Conservation (phyloP, 2,797 vertebrate genomes). For the Hydrolagus colliei region DNA sequence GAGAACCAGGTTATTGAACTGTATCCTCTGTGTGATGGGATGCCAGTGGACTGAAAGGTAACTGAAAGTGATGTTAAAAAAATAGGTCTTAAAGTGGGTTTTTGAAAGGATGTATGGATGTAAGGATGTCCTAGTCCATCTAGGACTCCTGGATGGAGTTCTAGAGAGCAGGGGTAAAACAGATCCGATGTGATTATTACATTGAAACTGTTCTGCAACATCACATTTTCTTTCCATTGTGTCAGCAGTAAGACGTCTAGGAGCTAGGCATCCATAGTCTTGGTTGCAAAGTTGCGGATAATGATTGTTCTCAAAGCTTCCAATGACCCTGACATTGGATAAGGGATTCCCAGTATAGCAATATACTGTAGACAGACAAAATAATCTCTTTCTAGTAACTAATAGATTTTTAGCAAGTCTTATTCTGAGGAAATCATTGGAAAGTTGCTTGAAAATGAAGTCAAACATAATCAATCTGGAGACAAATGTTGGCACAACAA, state of each 20-base stretch:
- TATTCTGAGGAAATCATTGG: slow-evolving; percentile 2
- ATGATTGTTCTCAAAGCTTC: slow-evolving; percentile 36
- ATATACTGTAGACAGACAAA: slow-evolving; percentile 36
- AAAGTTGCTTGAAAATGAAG: slow-evolving; percentile 29
- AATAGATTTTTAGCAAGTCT: slow-evolving; percentile 35
- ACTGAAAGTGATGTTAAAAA: no score
- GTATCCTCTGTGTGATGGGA: no score
- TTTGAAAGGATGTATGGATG: no score
- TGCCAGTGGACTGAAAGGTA: no score
- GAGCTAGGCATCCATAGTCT: background rate
- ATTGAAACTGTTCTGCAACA: no score
- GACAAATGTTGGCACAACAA: background rate
- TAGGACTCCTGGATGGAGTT: no score
- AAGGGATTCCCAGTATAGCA: slow-evolving; percentile 23
- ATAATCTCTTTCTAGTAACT: slow-evolving; percentile 33
- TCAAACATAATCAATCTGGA: slow-evolving; percentile 8
- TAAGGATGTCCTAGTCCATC: no score
- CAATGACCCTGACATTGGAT: slow-evolving; percentile 28
- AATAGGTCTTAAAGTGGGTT: no score
- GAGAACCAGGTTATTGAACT: no score
- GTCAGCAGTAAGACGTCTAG: background rate
- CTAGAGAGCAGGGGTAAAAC: no score
- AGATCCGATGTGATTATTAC: no score
- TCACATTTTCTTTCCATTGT: no score
- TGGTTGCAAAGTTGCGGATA: slow-evolving; percentile 3